phyloP scores from a whole-genome alignment of 2,888 invertebrate species.

The Agrilus mali region DNA sequence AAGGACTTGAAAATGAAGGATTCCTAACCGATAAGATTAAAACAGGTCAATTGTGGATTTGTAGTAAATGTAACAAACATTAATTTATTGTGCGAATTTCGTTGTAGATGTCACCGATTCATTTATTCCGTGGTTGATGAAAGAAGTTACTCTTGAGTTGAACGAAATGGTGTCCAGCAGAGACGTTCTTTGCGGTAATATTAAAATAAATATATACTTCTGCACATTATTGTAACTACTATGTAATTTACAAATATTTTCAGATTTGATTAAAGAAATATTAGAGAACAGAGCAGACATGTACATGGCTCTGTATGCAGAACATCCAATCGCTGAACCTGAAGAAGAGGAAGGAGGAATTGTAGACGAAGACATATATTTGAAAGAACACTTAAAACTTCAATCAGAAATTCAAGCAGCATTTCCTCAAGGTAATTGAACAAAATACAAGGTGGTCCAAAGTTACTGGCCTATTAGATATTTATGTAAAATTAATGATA shows the following conservation, averaged over 20 bases:
- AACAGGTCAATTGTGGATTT: conserved; percentile 34
- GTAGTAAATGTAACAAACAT: not conserved
- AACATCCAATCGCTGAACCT: conserved; percentile 18
- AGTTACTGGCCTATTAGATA: too few species aligned
- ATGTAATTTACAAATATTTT: conserved; percentile 11
- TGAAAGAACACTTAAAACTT: conserved; percentile 27
- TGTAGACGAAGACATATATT: conserved; percentile 21
- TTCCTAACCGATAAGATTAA: conserved; percentile 49
- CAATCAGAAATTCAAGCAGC: conserved; percentile 18
- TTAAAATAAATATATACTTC: not conserved
- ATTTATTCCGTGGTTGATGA: conserved; percentile 80
- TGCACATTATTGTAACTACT: conserved; percentile 1
- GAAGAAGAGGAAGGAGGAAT: conserved; percentile 25
- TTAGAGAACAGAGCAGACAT: conserved; percentile 59
- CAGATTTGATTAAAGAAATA: conserved; percentile 67
- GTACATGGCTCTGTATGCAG: conserved; percentile 37
- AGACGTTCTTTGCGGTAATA: conserved; percentile 61
- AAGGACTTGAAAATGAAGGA: conserved; percentile 65
- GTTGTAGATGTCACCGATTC: conserved; percentile 58
- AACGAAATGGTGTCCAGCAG: conserved; percentile 69
- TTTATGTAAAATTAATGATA: not conserved
- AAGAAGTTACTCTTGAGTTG: conserved; percentile 68
- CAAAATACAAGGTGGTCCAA: conserved; percentile 16
- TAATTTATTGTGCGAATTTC: not conserved
- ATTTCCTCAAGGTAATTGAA: conserved; percentile 9